These are phyloP conservation scores for Nomada fabriciana DNA, from an alignment of 2,888 invertebrate species.

Conservation along the genomic window DNA sequence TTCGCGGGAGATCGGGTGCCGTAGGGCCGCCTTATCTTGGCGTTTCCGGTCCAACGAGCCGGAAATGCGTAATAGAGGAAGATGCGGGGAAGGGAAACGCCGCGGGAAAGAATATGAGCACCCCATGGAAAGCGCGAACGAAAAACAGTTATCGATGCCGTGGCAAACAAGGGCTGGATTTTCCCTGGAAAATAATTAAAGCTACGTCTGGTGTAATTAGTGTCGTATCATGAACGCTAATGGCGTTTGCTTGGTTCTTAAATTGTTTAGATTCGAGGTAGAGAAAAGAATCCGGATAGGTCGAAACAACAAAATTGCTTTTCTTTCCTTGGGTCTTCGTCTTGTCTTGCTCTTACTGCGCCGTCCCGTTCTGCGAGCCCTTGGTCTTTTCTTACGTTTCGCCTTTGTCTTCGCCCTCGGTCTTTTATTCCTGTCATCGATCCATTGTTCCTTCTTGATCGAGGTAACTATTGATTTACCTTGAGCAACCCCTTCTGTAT, in stretches of 20 bases:
- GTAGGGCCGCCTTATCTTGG: conserved; percentile 82
- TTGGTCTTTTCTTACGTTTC: conserved; percentile 11
- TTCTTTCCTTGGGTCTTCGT: conserved; percentile 15
- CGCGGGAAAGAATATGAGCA: conserved; percentile 68
- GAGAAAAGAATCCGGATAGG: neutral
- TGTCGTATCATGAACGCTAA: neutral
- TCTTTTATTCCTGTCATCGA: conserved; percentile 3
- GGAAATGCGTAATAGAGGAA: conserved; percentile 84
- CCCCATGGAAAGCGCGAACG: conserved; percentile 50
- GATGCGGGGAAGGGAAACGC: conserved; percentile 71
- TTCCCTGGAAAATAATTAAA: conserved; percentile 47
- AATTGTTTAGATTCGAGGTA: neutral
- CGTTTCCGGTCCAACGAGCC: conserved; percentile 84
- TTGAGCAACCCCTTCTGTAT: neutral
- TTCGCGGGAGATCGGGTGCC: conserved; percentile 60
- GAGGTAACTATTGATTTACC: neutral
- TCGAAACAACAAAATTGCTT: neutral
- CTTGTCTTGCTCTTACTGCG: neutral
- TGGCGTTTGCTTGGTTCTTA: no score
- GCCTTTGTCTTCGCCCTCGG: neutral
- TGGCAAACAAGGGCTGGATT: conserved; percentile 26
- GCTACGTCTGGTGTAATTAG: conserved; percentile 9
- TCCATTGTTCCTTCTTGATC: conserved; percentile 3
- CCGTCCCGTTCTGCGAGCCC: neutral
- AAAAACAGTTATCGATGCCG: conserved; percentile 55